Evolutionary conservation across 2,888 invertebrate genomes (phyloP).

Genomic region (Chymomyza caudatula): DNA sequence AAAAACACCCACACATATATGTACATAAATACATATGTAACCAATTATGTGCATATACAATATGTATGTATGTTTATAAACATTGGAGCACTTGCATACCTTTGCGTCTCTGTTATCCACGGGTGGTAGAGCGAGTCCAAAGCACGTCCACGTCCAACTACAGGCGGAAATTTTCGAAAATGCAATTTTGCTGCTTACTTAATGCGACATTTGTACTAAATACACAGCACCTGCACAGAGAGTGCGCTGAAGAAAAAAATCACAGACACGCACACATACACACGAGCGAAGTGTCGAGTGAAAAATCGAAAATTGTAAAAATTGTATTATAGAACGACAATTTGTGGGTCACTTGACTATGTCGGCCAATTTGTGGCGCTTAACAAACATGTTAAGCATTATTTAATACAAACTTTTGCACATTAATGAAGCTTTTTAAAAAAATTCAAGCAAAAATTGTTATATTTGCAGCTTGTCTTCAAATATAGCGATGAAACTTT

Average conservation of each 20-base stretch:
- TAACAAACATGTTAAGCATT: conserved; percentile 32
- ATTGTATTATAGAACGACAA: conserved; percentile 8
- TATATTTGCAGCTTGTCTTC: neutral
- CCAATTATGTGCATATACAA: neutral
- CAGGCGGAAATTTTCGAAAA: conserved; percentile 77
- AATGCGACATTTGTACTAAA: conserved; percentile 58
- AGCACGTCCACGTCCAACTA: conserved; percentile 77
- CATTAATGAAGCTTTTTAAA: conserved; percentile 42
- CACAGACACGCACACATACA: neutral
- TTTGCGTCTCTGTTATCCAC: conserved; percentile 78
- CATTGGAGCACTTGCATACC: conserved; percentile 55
- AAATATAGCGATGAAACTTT: neutral
- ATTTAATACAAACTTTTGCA: conserved; percentile 34
- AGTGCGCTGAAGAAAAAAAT: neutral
- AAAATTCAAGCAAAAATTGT: conserved; percentile 43
- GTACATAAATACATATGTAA: neutral
- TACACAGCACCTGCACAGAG: conserved; percentile 5
- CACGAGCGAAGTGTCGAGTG: conserved; percentile 14
- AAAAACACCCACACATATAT: conserved; percentile 6
- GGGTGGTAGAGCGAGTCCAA: conserved; percentile 66
- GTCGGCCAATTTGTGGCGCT: conserved; percentile 21
- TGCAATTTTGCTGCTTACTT: conserved; percentile 74
- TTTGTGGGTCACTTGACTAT: conserved; percentile 16
- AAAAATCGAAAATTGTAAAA: conserved; percentile 43
- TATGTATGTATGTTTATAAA: conserved; percentile 14